phyloP scores from a whole-genome alignment of 2,888 invertebrate species.

The Plagodis pulveraria region DNA sequence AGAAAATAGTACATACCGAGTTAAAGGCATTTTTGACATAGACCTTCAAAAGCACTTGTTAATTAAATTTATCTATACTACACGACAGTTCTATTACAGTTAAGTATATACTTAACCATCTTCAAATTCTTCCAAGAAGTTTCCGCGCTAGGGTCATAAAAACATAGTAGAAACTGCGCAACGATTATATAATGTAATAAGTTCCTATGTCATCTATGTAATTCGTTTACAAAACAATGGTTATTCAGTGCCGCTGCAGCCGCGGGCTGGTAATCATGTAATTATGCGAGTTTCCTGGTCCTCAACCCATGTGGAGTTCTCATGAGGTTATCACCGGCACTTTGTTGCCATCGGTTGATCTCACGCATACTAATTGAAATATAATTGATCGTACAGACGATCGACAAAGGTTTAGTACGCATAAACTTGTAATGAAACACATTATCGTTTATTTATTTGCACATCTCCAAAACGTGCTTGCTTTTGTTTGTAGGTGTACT shows the following conservation, averaged over 20 bases:
- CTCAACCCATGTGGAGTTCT: constrained; percentile 34
- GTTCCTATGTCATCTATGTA: constrained; percentile 3
- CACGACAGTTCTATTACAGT: too few relatives aligned
- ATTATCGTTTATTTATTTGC: constrained; percentile 23
- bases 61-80: too few relatives aligned
- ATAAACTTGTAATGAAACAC: constrained; percentile 18
- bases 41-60: too few relatives aligned
- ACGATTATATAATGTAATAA: background rate
- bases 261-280: constrained; percentile 45
- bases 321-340: constrained; percentile 29
- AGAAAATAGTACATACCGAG: too few relatives aligned
- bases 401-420: constrained; percentile 15
- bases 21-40: too few relatives aligned
- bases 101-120: too few relatives aligned
- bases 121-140: too few relatives aligned
- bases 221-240: constrained; percentile 29
- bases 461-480: constrained; percentile 13
- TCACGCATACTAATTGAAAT: constrained; percentile 29
- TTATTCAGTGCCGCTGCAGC: constrained; percentile 1
- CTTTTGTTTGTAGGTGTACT: background rate
- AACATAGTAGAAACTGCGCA: background rate
- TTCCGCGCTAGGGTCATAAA: too few relatives aligned
- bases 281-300: constrained; percentile 58
- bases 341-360: constrained; percentile 30
- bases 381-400: constrained; percentile 27